Percentiles rank a stretch among this genome's conserved stretches.
These are phyloP conservation scores for Geophilus truncorum DNA, from an alignment of 2,888 invertebrate genomes.

Conservation along the genomic window DNA sequence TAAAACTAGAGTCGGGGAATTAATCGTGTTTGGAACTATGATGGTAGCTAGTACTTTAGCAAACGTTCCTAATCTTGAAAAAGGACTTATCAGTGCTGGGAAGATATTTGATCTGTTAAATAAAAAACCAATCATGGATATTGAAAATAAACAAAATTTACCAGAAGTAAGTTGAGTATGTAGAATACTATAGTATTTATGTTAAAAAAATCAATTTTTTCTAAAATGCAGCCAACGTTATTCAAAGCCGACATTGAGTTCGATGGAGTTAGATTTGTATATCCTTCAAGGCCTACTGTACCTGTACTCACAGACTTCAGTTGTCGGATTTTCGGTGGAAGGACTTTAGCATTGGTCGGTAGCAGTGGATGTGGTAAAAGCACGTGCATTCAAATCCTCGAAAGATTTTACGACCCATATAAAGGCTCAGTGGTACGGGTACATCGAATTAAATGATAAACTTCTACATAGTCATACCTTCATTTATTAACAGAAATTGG, in stretches of 20 bases:
- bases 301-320: slow-evolving; percentile 67
- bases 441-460: too few species aligned
- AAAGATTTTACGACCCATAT: slow-evolving; percentile 70
- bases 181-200: too few species aligned
- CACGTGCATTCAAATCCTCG: slow-evolving; percentile 70
- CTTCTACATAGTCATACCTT: not conserved
- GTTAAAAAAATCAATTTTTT: too few species aligned
- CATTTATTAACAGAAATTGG: slow-evolving; percentile 44
- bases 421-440: slow-evolving; percentile 50
- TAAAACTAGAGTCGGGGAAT: slow-evolving; percentile 39
- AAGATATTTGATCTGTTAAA: slow-evolving; percentile 43
- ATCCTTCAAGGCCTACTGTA: slow-evolving; percentile 69
- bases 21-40: slow-evolving; percentile 41
- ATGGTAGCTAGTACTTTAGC: slow-evolving; percentile 42
- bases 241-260: slow-evolving; percentile 55
- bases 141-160: slow-evolving; percentile 29
- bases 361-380: slow-evolving; percentile 77
- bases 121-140: slow-evolving; percentile 40
- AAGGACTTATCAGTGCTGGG: slow-evolving; percentile 40
- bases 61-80: slow-evolving; percentile 42
- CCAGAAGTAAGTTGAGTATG: not conserved
- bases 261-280: slow-evolving; percentile 64
- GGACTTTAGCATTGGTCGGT: slow-evolving; percentile 68
- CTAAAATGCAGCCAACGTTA: not conserved
- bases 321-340: slow-evolving; percentile 62